Conservation (phyloP, 2,113 vertebrate species). For the Scopus umbretta region DNA sequence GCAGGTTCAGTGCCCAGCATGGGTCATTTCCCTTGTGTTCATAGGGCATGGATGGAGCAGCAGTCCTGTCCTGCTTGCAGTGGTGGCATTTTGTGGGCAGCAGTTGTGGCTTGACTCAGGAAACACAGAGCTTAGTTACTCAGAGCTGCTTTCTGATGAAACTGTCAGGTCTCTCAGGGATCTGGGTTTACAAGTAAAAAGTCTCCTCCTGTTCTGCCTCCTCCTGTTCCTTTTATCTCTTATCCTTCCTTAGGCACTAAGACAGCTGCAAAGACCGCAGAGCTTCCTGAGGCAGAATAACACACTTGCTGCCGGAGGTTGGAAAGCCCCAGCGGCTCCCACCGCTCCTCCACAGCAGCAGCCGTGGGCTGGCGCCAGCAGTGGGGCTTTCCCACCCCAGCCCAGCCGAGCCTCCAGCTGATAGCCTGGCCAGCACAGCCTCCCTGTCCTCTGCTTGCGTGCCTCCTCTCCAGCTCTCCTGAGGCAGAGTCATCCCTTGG, state of each 20-base stretch:
- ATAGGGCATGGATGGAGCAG: not conserved
- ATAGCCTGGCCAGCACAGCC: not conserved
- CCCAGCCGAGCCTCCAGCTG: not conserved
- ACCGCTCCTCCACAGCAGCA: not conserved
- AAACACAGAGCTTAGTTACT: not conserved
- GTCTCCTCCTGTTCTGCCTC: not conserved
- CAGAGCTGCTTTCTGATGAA: not conserved
- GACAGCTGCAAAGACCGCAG: not conserved
- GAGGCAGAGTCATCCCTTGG: not conserved
- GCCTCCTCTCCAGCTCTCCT: not conserved
- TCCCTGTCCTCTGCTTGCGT: not conserved
- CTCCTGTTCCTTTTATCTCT: not conserved
- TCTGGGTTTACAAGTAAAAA: not conserved
- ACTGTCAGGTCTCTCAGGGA: not conserved
- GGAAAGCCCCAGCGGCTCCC: not conserved
- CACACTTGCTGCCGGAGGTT: not conserved
- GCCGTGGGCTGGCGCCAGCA: not conserved
- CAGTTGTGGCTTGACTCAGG: not conserved
- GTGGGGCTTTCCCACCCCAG: not conserved
- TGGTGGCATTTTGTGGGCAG: not conserved
- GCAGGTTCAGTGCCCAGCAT: rapidly evolving
- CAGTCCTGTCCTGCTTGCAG: rapidly evolving
- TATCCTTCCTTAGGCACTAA: not conserved
- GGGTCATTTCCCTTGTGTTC: not conserved
- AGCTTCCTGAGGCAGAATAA: not conserved